Evolutionary conservation across 2,797 vertebrate species (phyloP).

Genomic region (Pogonophryne albipinna): DNA sequence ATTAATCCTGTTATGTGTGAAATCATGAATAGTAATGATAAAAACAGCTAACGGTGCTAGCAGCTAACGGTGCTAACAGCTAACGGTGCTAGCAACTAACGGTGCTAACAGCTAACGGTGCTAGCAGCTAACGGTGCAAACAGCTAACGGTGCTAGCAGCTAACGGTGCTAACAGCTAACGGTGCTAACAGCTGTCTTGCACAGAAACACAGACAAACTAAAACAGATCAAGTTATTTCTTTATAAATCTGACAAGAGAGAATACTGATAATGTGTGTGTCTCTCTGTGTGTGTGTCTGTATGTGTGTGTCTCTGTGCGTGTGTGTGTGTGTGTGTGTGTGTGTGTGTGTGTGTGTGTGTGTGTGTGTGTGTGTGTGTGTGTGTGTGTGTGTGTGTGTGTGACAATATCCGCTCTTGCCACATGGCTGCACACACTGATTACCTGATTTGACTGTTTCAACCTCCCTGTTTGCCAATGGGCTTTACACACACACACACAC

Average conservation of each 20-base stretch:
- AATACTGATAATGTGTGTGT: slow-evolving; percentile 26
- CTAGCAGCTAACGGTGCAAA: too few species aligned
- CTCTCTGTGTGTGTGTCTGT: not conserved
- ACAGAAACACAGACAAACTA: not conserved
- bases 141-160: too few species aligned
- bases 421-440: slow-evolving; percentile 77
- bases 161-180: too few species aligned
- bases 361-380: slow-evolving; percentile 11
- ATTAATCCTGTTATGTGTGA: slow-evolving; percentile 4
- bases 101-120: too few species aligned
- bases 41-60: too few species aligned
- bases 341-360: slow-evolving; percentile 12
- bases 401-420: slow-evolving; percentile 74
- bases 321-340: slow-evolving; percentile 11
- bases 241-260: slow-evolving; percentile 62
- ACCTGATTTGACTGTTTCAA: slow-evolving; percentile 79
- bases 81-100: too few species aligned
- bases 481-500: slow-evolving; percentile 43
- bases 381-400: slow-evolving; percentile 24
- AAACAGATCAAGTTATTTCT: slow-evolving; percentile 24
- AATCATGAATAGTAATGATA: slow-evolving; percentile 10
- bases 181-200: too few species aligned
- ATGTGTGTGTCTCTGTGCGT: slow-evolving; percentile 3
- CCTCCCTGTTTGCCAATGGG: slow-evolving; percentile 73
- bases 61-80: too few species aligned